Evolutionary conservation across 2,113 vertebrate species (phyloP), one percentile per base, ranked within the genome.

Genomic region (Thalassoma bifasciatum): DNA sequence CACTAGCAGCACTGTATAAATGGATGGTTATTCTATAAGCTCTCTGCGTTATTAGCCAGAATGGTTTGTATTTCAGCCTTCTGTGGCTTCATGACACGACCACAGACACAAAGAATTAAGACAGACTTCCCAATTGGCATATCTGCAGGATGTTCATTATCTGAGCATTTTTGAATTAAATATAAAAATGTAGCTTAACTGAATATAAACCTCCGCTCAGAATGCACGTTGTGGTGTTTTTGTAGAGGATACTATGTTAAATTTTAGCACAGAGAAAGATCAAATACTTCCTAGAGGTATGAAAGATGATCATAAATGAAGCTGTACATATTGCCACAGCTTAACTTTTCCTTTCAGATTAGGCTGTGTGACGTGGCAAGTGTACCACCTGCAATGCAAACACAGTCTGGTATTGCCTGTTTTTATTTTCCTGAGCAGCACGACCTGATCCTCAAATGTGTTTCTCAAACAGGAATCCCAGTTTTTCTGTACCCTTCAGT

Each of bases 21-120:
- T 58, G 17, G 58, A 66, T 65, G 61, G 61, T 74, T 77, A 69
- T 52, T 24, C 50, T 46, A 70, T 66, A 21, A 69, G 51, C 37
- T 56, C 34, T 17, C 9, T 22, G 19, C 49, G 16, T 58, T 21
- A 14, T 52, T 61, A 61, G 36, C 59, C 54, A 58, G 13, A 38
- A 30, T 30, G 30, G 30, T 30, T 30, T 30, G 6, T 30, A 54
- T 57, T 37, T 64, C 52, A 30, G 3, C 37, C 2, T 26, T 17
- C 38, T 8, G 30, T 61, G 0, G 56, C 21, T 42, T 44, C 13
- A 36, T 12, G 24, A 14, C 19, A 19, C 30, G 46, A 19, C 3
- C 50, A 65, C 47, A 47, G 49, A 62, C 40, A 34, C 46, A 50
- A 47, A 24, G 4, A 22, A 37, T 44, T 42, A 30, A 30, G 6